Evolutionary conservation across 2,888 invertebrate genomes (phyloP).

Genomic region (Hydrotaea cyrtoneurina): DNA sequence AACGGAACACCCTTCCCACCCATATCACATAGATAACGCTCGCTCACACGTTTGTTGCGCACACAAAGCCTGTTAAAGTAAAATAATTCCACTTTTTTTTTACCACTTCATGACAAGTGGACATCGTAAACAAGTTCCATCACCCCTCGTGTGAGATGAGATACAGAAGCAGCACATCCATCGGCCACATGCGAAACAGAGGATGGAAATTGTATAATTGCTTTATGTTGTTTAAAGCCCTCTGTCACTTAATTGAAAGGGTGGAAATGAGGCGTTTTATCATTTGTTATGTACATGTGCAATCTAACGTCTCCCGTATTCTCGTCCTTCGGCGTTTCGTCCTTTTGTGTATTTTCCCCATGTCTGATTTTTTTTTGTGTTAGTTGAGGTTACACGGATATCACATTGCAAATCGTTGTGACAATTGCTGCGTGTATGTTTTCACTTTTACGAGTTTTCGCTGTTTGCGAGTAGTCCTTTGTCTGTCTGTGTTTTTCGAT

Average conservation of each 20-base stretch:
- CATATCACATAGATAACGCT: background rate
- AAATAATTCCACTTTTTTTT: conserved; percentile 45
- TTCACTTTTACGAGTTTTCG: conserved; percentile 44
- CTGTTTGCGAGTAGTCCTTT: conserved; percentile 70
- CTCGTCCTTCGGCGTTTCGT: conserved; percentile 18
- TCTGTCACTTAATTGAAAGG: conserved; percentile 76
- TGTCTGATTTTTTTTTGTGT: conserved; percentile 28
- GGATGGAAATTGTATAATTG: conserved; percentile 77
- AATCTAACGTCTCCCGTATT: conserved; percentile 41
- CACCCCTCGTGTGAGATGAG: background rate
- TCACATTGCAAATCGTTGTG: conserved; percentile 80
- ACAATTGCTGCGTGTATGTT: conserved; percentile 71
- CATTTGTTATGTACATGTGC: conserved; percentile 13
- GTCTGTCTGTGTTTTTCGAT: conserved; percentile 36
- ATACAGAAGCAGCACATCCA: too few species aligned
- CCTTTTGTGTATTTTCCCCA: conserved; percentile 20
- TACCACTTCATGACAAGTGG: conserved; percentile 60
- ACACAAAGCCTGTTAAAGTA: conserved; percentile 43
- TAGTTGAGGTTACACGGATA: conserved; percentile 79
- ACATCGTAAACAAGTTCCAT: conserved; percentile 48
- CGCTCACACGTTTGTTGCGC: conserved; percentile 40
- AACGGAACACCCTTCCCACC: background rate
- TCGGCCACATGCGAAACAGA: background rate
- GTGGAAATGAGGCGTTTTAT: conserved; percentile 70
- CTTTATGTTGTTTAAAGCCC: conserved; percentile 74